Conservation (phyloP, 1,140 invertebrate species). For the Lordiphosa mommai region DNA sequence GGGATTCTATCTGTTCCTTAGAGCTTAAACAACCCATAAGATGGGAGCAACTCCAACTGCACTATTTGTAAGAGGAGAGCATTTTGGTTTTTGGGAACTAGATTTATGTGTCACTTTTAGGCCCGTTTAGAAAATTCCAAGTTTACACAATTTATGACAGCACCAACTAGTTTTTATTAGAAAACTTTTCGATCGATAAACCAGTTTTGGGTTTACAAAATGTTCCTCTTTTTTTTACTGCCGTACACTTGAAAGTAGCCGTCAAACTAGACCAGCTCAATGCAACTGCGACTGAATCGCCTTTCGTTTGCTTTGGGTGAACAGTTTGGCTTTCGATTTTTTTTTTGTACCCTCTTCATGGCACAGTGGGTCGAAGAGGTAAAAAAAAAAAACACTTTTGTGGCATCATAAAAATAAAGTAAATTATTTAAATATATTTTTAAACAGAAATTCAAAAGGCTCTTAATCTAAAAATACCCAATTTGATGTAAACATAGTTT, state of each 20-base stretch:
- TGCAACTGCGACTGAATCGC: slow-evolving; percentile 5
- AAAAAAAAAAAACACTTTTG: neutral
- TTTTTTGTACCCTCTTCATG: neutral
- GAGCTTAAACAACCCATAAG: slow-evolving; percentile 39
- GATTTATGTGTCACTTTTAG: too few species aligned
- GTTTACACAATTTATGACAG: too few species aligned
- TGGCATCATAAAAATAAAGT: too few species aligned
- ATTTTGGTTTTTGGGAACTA: too few species aligned
- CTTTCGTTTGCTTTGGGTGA: slow-evolving; percentile 1
- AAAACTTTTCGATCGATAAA: neutral
- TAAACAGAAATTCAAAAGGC: too few species aligned
- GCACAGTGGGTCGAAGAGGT: neutral
- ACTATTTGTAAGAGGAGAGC: too few species aligned
- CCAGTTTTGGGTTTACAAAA: neutral
- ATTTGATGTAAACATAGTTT: too few species aligned
- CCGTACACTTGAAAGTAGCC: slow-evolving; percentile 7
- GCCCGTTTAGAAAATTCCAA: too few species aligned
- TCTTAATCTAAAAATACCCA: too few species aligned
- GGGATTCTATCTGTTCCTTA: slow-evolving; percentile 21
- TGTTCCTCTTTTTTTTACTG: neutral
- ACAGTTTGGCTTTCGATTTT: slow-evolving; percentile 10
- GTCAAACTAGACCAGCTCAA: slow-evolving; percentile 7
- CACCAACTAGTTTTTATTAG: neutral
- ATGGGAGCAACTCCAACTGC: too few species aligned
- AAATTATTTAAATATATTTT: too few species aligned